Conservation (phyloP, 2,797 vertebrate species). For the Limnodromus scolopaceus region DNA sequence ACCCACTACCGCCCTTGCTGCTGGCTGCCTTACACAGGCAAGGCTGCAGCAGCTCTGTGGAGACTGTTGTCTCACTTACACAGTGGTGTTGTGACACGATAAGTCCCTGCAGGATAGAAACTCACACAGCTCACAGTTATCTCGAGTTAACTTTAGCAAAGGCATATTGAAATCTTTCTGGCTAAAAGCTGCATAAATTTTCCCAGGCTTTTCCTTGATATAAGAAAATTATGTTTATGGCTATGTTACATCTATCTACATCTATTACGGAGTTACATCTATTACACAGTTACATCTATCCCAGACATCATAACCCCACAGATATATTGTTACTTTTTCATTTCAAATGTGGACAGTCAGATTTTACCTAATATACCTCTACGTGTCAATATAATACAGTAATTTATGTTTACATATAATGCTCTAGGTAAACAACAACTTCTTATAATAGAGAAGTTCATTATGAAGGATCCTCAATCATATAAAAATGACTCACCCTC, state of each 20-base stretch:
- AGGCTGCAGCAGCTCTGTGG: background rate
- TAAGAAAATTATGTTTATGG: background rate
- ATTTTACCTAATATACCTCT: background rate
- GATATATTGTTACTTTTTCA: background rate
- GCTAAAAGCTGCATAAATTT: background rate
- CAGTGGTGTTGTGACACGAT: rapidly evolving
- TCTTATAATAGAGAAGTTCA: background rate
- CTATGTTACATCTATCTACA: no score
- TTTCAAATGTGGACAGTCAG: background rate
- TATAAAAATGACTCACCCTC: background rate
- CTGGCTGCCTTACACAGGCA: background rate
- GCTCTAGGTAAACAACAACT: background rate
- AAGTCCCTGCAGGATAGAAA: background rate
- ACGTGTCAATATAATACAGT: background rate
- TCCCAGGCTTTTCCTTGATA: background rate
- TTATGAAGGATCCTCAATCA: background rate
- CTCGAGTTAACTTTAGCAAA: background rate
- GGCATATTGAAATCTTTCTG: background rate
- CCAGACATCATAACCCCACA: background rate
- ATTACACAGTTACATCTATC: no score
- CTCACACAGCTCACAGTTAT: background rate
- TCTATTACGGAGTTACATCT: no score
- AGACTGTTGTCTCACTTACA: background rate
- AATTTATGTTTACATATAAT: background rate
- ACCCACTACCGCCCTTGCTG: rapidly evolving